Base-by-base conservation (phyloP, 2,113 vertebrate genomes). In the Gymnogyps californianus region DNA sequence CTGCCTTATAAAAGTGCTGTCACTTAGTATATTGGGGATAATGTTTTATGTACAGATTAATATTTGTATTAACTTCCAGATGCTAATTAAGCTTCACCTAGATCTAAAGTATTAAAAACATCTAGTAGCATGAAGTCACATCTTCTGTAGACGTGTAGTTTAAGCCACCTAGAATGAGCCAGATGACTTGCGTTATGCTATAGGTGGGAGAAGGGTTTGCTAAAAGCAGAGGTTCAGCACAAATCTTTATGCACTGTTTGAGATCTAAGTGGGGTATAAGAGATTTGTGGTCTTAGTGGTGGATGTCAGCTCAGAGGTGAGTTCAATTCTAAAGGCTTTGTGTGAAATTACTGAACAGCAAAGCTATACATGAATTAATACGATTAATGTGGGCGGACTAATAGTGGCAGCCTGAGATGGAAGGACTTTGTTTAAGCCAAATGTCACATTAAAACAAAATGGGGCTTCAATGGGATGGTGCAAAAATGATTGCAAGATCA, bases 21-120 rank as follows among this genome's bases (percentile, higher is more conserved):
- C 95, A 96, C 93, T 93, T 95, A 94, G 92, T 80, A 91, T 95
- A 95, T 92, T 97, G 96, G 96, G 94, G 96, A 97, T 95, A 97
- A 95, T 57, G 79, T 93, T 97, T 95, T 96, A 86, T 93, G 95
- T 96, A 96, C 93, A 84, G 40, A 87, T 82, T 55, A 89, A 87
- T 97, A 95, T 93, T 97, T 96, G 75, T 94, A 92, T 95, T 95
- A 81, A 93, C 66, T 86, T 94, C 31, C 59, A 92, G 76, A 94
- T 96, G 71, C 77, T 96, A 75, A 78, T 70, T 93, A 90, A 93
- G 89, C 91, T 97, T 94, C 90, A 92, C 88, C 87, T 95, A 95
- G 79, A 91, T 95, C 65, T 94, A 90, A 97, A 88, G 87, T 95
- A 90, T 92, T 76, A 65, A 78, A 90, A 97, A 36, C 77, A 92